Base-by-base conservation (phyloP, 2,888 invertebrate species). In the Dendrolimus pini region DNA sequence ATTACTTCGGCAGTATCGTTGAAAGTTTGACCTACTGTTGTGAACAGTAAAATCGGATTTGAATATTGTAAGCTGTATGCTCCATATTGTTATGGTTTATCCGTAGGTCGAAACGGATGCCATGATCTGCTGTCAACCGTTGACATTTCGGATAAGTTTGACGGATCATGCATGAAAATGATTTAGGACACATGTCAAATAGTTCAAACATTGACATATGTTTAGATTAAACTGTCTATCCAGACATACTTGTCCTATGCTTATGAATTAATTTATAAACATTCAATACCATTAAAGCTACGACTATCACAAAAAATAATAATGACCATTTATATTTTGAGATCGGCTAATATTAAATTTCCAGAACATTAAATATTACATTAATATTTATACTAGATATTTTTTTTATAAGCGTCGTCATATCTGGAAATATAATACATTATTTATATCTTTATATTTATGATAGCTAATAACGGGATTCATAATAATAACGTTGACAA, bases 41-140 rank as follows among this genome's bases (percentile, higher is more conserved):
- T 47, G 47, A 9, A 47, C 47, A 47, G 9, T 47, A 47, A 47
- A 47, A 47, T 47, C 64, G 65, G 66, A 76, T 78, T 81, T 56
- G 60, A 59, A 58, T 60, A 59, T 62, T 58, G 56, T 41, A 58
- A 54, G 56, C 30, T 41, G 12, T 57, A 61, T 71, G 67, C 62
- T 65, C 70, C 66, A 70, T 70, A 72, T 74, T 73, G 69, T 71
- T 71, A 77, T 75, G 77, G 75, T 74, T 83, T 75, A 83, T 85
- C 80, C 82, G 69, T 70, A 78, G 80, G 78, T 82, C 79, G 78
- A 64, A 73, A 71, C 82, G 82, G 82, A 82, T 83, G 86, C 80
- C 85, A 83, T 82, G 85, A 79, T 81, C 85, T 82, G 73, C 78
- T 83, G 87, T 90, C 89, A 89, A 86, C 83, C 83, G 85, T 83